Evolutionary conservation across 2,888 invertebrate genomes (phyloP).

Genomic region (Pelosia muscerda): DNA sequence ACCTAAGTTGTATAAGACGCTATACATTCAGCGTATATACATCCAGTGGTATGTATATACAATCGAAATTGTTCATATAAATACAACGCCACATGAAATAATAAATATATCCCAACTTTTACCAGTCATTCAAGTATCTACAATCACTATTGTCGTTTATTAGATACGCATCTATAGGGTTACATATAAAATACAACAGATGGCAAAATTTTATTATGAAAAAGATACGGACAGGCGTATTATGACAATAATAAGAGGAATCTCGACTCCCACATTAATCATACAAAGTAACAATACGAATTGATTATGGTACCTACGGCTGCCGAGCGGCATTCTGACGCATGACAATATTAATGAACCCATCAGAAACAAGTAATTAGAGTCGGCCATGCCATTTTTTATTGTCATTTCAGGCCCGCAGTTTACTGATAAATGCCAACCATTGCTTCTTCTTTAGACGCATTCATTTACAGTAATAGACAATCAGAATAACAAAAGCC

Average conservation of each 20-base stretch:
- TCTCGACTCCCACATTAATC: constrained; percentile 71
- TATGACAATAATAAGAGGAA: constrained; percentile 64
- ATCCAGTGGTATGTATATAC: no score
- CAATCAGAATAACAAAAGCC: constrained; percentile 67
- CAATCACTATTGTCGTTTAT: not conserved
- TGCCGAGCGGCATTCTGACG: constrained; percentile 55
- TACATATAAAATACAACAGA: constrained; percentile 27
- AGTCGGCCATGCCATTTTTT: constrained; percentile 36
- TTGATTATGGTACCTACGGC: constrained; percentile 69
- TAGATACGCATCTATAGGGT: not conserved
- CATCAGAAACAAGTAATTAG: constrained; percentile 49
- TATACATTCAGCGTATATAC: no score
- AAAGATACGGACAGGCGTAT: constrained; percentile 39
- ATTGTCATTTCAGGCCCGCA: constrained; percentile 22
- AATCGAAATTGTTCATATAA: no score
- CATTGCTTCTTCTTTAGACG: constrained; percentile 34
- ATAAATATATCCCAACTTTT: not conserved
- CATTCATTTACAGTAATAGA: constrained; percentile 65
- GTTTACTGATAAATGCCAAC: constrained; percentile 7
- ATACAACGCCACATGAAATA: no score
- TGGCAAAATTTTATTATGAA: constrained; percentile 45
- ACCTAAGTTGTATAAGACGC: no score
- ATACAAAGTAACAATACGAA: constrained; percentile 65
- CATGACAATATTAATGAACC: constrained; percentile 71
- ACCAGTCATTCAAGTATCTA: not conserved